Conservation (phyloP, 2,113 vertebrate genomes). For the Dryoscopus gambensis region DNA sequence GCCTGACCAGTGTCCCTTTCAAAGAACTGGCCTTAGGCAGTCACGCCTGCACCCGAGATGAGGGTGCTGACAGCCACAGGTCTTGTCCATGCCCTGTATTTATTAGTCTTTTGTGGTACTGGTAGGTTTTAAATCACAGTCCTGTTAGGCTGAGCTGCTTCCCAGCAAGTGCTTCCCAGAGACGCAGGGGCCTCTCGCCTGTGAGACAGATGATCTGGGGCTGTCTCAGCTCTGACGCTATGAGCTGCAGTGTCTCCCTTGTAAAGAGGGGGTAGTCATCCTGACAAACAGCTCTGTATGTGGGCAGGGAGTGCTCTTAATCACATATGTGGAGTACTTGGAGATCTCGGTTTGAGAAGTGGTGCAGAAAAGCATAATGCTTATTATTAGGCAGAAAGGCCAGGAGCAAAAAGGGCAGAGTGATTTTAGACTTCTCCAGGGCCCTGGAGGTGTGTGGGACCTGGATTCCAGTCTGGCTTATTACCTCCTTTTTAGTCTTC, state of each 20-base stretch:
- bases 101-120: neutral
- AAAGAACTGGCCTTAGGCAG: neutral
- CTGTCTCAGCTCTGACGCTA: slow-evolving; percentile 8
- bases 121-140: neutral
- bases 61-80: neutral
- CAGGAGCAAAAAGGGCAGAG: neutral
- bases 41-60: accelerated
- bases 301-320: slow-evolving; percentile 35
- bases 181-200: neutral
- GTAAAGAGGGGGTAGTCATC: slow-evolving; percentile 26
- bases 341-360: neutral
- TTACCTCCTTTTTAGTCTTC: neutral
- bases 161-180: neutral
- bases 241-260: slow-evolving; percentile 21
- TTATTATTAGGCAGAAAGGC: slow-evolving; percentile 11
- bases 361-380: neutral
- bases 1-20: neutral
- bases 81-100: neutral
- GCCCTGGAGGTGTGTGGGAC: neutral
- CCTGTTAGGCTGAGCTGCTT: neutral
- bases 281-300: slow-evolving; percentile 35
- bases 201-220: neutral
- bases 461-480: neutral
- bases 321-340: neutral
- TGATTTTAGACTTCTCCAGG: neutral